A percentile compares a stretch with the other conserved stretches of the same genome.
These are phyloP conservation scores for Cyrtorhinus lividipennis DNA, from an alignment of 1,140 invertebrate genomes.

Conservation along the genomic window DNA sequence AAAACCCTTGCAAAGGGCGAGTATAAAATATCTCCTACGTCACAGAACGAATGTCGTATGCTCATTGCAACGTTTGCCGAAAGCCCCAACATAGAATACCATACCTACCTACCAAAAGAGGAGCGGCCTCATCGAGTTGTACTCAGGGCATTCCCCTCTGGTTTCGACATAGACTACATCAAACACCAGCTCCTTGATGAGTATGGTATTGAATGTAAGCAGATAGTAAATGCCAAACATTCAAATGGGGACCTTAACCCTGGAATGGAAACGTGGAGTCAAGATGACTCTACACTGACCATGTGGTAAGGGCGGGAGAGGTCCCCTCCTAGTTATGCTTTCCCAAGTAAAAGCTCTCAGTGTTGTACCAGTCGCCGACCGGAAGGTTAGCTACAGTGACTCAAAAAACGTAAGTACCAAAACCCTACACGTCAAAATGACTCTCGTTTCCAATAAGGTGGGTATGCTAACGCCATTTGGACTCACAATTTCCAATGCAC, in stretches of 20 bases:
- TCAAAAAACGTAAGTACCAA: no score
- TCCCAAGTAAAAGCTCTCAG: no score
- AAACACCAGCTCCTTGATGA: not conserved
- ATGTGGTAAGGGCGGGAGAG: no score
- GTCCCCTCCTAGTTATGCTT: no score
- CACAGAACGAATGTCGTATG: not conserved
- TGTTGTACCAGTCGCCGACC: no score
- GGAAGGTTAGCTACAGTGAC: no score
- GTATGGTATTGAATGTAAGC: not conserved
- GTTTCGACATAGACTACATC: not conserved
- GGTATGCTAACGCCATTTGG: no score
- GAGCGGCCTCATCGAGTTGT: not conserved
- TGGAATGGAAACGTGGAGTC: no score
- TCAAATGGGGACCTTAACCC: not conserved
- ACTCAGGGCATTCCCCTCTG: not conserved
- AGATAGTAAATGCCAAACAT: not conserved
- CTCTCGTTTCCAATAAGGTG: no score
- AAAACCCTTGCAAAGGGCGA: not conserved
- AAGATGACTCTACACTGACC: no score
- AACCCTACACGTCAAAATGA: no score
- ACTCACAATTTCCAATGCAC: no score
- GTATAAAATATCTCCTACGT: not conserved
- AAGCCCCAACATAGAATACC: not conserved
- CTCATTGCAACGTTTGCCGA: not conserved
- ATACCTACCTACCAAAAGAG: not conserved